Percentiles rank a stretch among this genome's conserved stretches.
Conservation (phyloP, 1,140 invertebrate species). For the Pissodes strobi region DNA sequence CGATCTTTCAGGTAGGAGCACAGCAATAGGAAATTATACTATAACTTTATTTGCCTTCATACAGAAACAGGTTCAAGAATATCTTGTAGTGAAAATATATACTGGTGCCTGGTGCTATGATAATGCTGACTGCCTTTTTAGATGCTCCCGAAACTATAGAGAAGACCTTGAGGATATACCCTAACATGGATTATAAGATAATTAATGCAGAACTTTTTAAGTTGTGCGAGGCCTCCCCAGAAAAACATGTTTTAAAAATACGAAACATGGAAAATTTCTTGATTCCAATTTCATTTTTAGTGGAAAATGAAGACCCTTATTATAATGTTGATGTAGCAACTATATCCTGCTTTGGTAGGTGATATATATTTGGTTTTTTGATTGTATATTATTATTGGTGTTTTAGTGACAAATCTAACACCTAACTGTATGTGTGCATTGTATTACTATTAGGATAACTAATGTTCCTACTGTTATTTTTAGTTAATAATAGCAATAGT, state of each 20-base stretch:
- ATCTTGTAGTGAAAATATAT: not conserved
- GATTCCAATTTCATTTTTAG: constrained; percentile 49
- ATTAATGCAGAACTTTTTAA: constrained; percentile 45
- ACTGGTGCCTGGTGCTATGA: not conserved
- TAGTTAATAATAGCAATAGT: constrained; percentile 43
- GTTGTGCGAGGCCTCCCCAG: constrained; percentile 41
- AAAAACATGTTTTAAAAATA: constrained; percentile 53
- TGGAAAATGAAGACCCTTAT: constrained; percentile 37
- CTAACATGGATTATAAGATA: constrained; percentile 42
- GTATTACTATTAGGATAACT: not conserved
- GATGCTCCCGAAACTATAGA: constrained; percentile 40
- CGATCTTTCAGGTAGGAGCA: constrained; percentile 43
- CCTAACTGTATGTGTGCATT: too few relatives aligned
- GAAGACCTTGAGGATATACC: constrained; percentile 41
- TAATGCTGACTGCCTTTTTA: not conserved
- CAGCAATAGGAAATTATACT: constrained; percentile 11
- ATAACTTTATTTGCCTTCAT: constrained; percentile 13
- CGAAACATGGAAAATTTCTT: constrained; percentile 46
- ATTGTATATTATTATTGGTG: not conserved
- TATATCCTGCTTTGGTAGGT: constrained; percentile 41
- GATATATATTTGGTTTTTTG: not conserved
- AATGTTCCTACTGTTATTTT: constrained; percentile 8
- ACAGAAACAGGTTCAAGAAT: not conserved
- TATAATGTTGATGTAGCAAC: constrained; percentile 45
- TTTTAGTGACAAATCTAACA: too few relatives aligned